Evolutionary conservation across 2,113 vertebrate species (phyloP).

Genomic region (Orientallactaga bullata): DNA sequence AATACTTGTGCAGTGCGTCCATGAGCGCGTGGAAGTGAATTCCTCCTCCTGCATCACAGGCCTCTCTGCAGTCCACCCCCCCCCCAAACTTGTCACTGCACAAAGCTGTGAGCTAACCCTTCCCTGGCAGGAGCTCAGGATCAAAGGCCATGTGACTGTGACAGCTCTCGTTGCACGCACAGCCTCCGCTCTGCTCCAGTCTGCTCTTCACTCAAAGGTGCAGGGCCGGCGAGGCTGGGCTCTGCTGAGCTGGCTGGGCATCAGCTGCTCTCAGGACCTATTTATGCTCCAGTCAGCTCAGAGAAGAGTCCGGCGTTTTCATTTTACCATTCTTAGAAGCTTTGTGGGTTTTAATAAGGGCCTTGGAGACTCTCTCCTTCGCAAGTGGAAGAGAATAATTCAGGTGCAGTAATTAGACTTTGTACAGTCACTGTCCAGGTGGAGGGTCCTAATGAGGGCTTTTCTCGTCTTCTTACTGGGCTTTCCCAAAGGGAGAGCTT

Average conservation of each 20-base stretch:
- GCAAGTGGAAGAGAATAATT: conserved; percentile 76
- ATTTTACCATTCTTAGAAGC: conserved; percentile 72
- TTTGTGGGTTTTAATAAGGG: conserved; percentile 86
- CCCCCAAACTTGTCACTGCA: background rate
- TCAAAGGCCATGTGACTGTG: background rate
- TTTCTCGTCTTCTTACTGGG: conserved; percentile 36
- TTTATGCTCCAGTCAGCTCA: conserved; percentile 30
- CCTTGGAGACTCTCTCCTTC: conserved; percentile 83
- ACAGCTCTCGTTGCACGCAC: no score
- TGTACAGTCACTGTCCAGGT: conserved; percentile 67
- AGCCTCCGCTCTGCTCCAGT: no score
- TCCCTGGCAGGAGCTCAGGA: conserved; percentile 29
- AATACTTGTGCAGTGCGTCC: background rate
- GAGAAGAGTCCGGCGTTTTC: conserved; percentile 48
- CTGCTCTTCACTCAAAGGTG: background rate
- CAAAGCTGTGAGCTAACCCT: conserved; percentile 35
- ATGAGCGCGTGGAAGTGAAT: background rate
- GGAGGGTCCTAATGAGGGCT: conserved; percentile 78
- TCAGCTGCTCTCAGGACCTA: conserved; percentile 59
- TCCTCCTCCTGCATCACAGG: background rate
- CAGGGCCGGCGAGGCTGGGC: background rate
- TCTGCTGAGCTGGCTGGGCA: background rate
- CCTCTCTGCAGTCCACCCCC: background rate
- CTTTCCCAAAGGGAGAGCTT: conserved; percentile 56
- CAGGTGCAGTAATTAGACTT: conserved; percentile 81